These are phyloP conservation scores for Elephantulus edwardii DNA, from an alignment of 2,113 vertebrate species.

Conservation along the genomic window DNA sequence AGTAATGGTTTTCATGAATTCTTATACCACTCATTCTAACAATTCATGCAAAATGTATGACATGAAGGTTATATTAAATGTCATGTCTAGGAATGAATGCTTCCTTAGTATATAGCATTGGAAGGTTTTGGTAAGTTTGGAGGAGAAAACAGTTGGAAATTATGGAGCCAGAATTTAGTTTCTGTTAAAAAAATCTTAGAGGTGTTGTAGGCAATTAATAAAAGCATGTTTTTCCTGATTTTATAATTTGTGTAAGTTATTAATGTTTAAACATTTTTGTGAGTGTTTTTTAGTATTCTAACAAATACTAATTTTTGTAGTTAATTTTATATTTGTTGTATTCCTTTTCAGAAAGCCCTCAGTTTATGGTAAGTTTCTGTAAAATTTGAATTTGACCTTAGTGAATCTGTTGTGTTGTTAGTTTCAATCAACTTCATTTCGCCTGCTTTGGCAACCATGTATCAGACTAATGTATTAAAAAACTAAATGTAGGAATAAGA, in stretches of 20 bases:
- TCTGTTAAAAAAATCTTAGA: neutral
- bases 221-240: neutral
- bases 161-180: neutral
- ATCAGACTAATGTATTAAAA: neutral
- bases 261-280: neutral
- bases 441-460: too few species aligned
- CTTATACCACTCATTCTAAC: neutral
- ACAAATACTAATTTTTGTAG: neutral
- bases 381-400: neutral
- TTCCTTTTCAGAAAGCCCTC: neutral
- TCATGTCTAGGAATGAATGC: neutral
- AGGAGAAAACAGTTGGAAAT: neutral
- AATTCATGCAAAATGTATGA: neutral
- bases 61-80: neutral
- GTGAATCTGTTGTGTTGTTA: too few species aligned
- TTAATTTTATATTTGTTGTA: neutral
- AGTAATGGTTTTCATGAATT: neutral
- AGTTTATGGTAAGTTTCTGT: neutral
- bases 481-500: neutral
- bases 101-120: accelerated
- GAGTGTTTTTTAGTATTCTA: neutral
- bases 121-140: neutral
- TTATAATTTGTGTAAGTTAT: neutral
- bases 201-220: too few species aligned
- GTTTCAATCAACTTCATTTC: too few species aligned